phyloP scores from a whole-genome alignment of 1,140 invertebrate genomes.

The Leptopilina clavipes region DNA sequence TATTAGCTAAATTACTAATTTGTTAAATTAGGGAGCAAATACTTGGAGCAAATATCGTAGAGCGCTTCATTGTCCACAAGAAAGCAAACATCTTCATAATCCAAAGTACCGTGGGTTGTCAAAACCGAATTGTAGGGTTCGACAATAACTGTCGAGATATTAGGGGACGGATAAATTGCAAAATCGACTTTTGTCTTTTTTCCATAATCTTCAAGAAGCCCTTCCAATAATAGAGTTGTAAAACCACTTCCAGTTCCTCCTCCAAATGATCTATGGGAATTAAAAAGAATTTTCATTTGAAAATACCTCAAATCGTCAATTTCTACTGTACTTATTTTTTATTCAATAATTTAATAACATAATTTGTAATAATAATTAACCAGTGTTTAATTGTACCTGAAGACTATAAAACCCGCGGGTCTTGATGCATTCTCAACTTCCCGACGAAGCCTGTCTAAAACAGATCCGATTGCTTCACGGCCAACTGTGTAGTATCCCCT shows the following conservation, averaged over 20 bases:
- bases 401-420: constrained; percentile 2
- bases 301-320: neutral
- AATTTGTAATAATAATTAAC: too few species aligned
- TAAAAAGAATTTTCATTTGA: neutral
- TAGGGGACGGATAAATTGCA: constrained; percentile 88
- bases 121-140: constrained; percentile 85
- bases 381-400: neutral
- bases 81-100: constrained; percentile 89
- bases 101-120: constrained; percentile 85
- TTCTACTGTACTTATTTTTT: too few species aligned
- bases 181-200: constrained; percentile 88
- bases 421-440: constrained; percentile 2
- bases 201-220: constrained; percentile 81
- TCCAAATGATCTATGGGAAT: constrained; percentile 76
- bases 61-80: constrained; percentile 94
- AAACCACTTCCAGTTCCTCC: constrained; percentile 85
- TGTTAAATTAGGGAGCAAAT: neutral
- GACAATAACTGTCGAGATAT: constrained; percentile 87
- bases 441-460: constrained; percentile 79
- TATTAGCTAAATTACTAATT: neutral
- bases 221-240: constrained; percentile 87
- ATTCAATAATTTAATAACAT: too few species aligned
- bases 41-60: constrained; percentile 78
- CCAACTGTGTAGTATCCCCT: constrained; percentile 91
- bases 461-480: constrained; percentile 82